Conservation (phyloP, 2,888 invertebrate species). For the Drosophila testacea region DNA sequence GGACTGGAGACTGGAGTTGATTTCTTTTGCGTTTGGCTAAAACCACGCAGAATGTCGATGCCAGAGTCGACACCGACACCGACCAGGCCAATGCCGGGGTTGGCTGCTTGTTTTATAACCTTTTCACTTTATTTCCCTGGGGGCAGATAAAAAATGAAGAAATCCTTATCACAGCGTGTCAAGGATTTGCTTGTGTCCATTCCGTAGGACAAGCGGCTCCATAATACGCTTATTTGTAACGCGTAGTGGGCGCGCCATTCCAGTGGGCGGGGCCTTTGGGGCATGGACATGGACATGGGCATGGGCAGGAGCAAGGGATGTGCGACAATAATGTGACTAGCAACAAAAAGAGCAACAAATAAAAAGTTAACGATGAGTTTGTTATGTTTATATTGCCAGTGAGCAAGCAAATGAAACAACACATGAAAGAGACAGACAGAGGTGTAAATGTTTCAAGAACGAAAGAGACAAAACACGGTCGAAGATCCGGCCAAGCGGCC, state of each 20-base stretch:
- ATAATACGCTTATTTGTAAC: conserved; percentile 82
- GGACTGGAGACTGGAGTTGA: conserved; percentile 51
- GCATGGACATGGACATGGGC: conserved; percentile 12
- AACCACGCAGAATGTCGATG: conserved; percentile 3
- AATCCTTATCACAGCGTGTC: conserved; percentile 83
- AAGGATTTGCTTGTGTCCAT: conserved; percentile 82
- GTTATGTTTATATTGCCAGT: conserved; percentile 77
- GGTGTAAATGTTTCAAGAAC: conserved; percentile 3
- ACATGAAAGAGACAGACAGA: conserved; percentile 35
- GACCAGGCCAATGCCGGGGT: conserved; percentile 17
- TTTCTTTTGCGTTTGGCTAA: conserved; percentile 54
- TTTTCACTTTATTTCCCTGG: conserved; percentile 83
- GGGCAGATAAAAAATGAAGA: conserved; percentile 83
- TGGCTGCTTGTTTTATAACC: conserved; percentile 81
- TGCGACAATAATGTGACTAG: conserved; percentile 73
- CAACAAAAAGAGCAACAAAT: conserved; percentile 74
- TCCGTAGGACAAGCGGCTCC: conserved; percentile 72
- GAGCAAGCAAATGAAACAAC: conserved; percentile 74
- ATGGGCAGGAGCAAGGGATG: conserved; percentile 21
- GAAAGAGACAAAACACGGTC: conserved; percentile 7
- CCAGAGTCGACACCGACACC: conserved; percentile 2
- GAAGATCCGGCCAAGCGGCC: conserved; percentile 32
- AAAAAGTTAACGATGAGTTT: conserved; percentile 82
- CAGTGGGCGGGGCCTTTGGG: conserved; percentile 20
- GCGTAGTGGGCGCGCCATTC: conserved; percentile 66